Evolutionary conservation across 2,797 vertebrate species (phyloP).

Genomic region (Streptopelia turtur): DNA sequence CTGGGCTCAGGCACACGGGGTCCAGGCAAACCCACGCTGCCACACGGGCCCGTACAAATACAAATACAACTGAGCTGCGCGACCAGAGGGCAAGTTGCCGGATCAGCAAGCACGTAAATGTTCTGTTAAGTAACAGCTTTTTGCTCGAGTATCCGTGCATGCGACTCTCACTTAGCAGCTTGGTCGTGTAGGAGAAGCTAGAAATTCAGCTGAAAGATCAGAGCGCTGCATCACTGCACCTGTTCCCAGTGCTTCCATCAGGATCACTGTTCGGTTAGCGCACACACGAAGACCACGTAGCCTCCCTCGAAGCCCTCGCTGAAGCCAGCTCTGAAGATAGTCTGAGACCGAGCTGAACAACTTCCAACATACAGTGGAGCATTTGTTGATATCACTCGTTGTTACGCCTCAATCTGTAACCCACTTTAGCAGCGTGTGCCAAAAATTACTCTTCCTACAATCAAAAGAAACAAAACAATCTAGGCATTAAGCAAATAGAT

Average conservation of each 20-base stretch:
- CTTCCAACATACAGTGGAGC: background rate
- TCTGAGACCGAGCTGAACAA: background rate
- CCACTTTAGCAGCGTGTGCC: background rate
- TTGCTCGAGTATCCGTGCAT: background rate
- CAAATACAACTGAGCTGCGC: background rate
- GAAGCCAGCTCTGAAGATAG: background rate
- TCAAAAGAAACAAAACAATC: constrained; percentile 8
- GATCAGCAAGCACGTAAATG: background rate
- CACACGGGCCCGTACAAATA: background rate
- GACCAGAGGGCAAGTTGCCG: background rate
- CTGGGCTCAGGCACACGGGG: background rate
- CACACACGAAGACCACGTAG: background rate
- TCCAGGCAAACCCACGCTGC: background rate
- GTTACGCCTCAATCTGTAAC: background rate
- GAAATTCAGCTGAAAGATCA: constrained; percentile 31
- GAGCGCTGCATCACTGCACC: background rate
- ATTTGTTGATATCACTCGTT: background rate
- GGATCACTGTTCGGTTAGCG: background rate
- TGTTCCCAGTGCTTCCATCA: constrained; percentile 27
- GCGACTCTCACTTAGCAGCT: constrained; percentile 27
- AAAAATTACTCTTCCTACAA: constrained; percentile 20
- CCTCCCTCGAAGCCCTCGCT: background rate
- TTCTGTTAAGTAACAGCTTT: constrained; percentile 51
- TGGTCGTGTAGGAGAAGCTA: constrained; percentile 1
- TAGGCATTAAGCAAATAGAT: background rate